Percentiles rank a stretch among this genome's conserved stretches.
Evolutionary conservation across 1,140 invertebrate genomes (phyloP).

Genomic region (Aphidius ervi): DNA sequence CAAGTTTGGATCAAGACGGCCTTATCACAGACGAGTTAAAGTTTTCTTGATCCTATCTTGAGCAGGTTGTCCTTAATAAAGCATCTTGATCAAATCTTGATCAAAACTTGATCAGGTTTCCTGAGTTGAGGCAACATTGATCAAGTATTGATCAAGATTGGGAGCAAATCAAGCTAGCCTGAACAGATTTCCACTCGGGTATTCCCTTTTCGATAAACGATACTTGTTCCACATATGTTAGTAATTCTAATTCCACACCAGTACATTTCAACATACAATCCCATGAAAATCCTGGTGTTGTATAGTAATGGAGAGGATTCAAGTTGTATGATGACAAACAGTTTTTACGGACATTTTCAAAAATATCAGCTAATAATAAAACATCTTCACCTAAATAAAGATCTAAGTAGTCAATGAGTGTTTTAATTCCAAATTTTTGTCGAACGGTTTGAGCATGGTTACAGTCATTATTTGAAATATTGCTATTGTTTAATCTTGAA

Average conservation of each 20-base stretch:
- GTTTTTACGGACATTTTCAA: not conserved
- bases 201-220: not conserved
- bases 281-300: not conserved
- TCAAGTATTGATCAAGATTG: too few relatives aligned
- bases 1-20: too few relatives aligned
- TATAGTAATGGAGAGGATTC: not conserved
- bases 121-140: too few relatives aligned
- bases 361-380: not conserved
- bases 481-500: not conserved
- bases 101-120: too few relatives aligned
- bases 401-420: slow-evolving; percentile 19
- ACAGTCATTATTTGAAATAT: not conserved
- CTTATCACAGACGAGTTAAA: too few relatives aligned
- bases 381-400: not conserved
- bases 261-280: not conserved
- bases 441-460: slow-evolving; percentile 23
- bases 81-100: too few relatives aligned
- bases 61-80: too few relatives aligned
- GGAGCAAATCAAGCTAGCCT: too few relatives aligned
- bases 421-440: slow-evolving; percentile 40
- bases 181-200: too few relatives aligned
- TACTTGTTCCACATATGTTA: not conserved
- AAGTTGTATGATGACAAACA: not conserved
- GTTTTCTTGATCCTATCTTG: too few relatives aligned
- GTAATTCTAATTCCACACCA: not conserved